These are phyloP conservation scores for Aurelia sp. DNA, from an alignment of 30 jellyfish, hydroid and myxozoan species.

Conservation along the genomic window DNA sequence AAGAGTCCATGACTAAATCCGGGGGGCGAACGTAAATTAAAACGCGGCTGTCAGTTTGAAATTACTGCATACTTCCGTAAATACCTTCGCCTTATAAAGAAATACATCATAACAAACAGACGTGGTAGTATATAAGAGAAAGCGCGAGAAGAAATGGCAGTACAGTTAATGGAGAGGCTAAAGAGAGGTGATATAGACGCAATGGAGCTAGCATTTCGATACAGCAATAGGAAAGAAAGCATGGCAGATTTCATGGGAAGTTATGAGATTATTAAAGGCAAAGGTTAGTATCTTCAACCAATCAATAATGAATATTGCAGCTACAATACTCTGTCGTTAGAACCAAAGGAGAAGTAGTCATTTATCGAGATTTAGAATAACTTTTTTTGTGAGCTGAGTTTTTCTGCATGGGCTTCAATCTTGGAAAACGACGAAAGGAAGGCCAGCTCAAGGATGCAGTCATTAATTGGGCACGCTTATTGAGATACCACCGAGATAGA, in stretches of 20 bases:
- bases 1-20: not conserved
- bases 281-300: conserved; percentile 4
- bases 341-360: no score
- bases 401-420: no score
- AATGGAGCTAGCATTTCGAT: not conserved
- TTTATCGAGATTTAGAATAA: no score
- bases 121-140: conserved; percentile 2
- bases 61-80: conserved; percentile 35
- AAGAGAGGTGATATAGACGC: not conserved
- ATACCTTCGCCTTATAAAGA: conserved; percentile 32
- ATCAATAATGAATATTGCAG: no score
- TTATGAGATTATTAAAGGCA: conserved; percentile 9
- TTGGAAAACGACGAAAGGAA: no score
- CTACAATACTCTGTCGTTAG: no score
- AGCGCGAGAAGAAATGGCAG: not conserved
- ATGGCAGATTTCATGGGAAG: not conserved
- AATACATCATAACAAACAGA: conserved; percentile 15
- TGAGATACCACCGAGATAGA: no score
- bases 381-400: no score
- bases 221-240: not conserved
- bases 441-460: no score
- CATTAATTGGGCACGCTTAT: no score
- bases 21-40: conserved; percentile 12
- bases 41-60: not conserved
- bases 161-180: not conserved